A percentile compares a stretch with the other conserved stretches of the same genome.
Evolutionary conservation across 2,113 vertebrate genomes (phyloP).

Genomic region (Gymnarchus niloticus): DNA sequence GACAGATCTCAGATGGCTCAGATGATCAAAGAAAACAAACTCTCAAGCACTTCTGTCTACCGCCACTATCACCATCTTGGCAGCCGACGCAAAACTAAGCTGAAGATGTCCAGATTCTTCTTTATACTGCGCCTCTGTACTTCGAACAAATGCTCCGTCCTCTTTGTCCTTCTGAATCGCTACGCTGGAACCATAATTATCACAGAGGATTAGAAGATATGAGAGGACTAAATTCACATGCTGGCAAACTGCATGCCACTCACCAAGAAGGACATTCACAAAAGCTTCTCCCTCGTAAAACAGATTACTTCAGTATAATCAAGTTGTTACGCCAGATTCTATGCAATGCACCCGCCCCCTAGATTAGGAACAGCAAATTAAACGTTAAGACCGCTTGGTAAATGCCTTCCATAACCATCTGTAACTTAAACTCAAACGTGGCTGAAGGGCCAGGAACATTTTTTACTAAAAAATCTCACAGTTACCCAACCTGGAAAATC

Average conservation of each 20-base stretch:
- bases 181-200: neutral
- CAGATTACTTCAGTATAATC: neutral
- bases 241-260: neutral
- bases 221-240: neutral
- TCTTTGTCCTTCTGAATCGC: neutral
- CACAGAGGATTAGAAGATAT: constrained; percentile 5
- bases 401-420: neutral
- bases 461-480: neutral
- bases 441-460: neutral
- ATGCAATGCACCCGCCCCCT: neutral
- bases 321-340: neutral
- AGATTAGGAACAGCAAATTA: neutral
- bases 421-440: neutral
- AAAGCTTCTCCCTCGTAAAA: neutral
- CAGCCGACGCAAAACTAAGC: neutral
- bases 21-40: neutral
- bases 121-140: neutral
- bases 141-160: neutral
- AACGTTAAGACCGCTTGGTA: neutral
- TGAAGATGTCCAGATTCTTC: neutral
- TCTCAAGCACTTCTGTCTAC: neutral
- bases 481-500: neutral
- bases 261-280: neutral
- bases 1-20: neutral
- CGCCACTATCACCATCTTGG: neutral